Conservation (phyloP, 2,888 invertebrate genomes). For the Chelonus formosanus region DNA sequence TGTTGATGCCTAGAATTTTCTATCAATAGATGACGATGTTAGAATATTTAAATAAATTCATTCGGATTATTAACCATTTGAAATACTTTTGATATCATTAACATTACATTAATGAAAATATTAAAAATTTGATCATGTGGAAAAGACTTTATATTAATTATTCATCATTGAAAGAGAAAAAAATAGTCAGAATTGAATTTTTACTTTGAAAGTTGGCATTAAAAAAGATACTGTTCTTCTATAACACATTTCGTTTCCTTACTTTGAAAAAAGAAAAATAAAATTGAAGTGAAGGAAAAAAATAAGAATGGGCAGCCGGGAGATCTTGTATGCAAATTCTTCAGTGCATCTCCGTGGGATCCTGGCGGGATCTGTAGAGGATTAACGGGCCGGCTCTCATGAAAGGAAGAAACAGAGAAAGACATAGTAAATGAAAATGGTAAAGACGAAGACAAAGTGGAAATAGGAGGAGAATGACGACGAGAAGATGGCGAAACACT, state of each 20-base stretch:
- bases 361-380: conserved; percentile 63
- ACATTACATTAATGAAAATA: no score
- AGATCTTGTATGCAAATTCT: conserved; percentile 66
- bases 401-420: conserved; percentile 52
- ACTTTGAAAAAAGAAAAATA: conserved; percentile 35
- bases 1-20: no score
- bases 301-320: conserved; percentile 44
- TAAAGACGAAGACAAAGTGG: conserved; percentile 19
- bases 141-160: no score
- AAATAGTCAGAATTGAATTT: no score
- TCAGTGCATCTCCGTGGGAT: conserved; percentile 65
- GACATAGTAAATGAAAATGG: conserved; percentile 37
- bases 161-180: no score
- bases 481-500: conserved; percentile 21
- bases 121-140: no score
- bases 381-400: conserved; percentile 65
- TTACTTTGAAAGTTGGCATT: no score
- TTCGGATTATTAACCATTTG: no score
- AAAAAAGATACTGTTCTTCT: neutral
- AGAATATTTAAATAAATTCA: no score
- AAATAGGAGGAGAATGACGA: conserved; percentile 36
- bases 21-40: no score
- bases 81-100: no score
- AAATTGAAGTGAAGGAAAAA: conserved; percentile 30
- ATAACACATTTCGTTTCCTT: neutral